Evolutionary conservation across 2,888 invertebrate species (phyloP), one percentile per base, ranked within the genome.

Genomic region (Ariolimax columbianus): DNA sequence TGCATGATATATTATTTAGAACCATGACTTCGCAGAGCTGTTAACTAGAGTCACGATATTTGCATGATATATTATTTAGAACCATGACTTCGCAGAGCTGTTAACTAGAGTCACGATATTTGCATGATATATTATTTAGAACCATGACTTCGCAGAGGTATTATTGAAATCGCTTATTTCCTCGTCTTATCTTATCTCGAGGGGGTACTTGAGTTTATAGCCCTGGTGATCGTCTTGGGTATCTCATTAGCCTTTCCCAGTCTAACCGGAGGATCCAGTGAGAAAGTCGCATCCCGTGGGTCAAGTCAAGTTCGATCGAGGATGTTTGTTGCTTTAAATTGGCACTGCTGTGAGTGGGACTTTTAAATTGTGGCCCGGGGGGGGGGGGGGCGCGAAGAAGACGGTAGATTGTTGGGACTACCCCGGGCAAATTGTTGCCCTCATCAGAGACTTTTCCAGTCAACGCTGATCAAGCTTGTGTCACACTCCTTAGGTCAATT

Each of bases 311-410:
- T 63, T 47, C 38, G 59, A 78, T 78, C 78, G 79, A 63, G 66
- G 17, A 81, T 72, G 51, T 80, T 80, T 80, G 80, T 81, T 72
- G 55, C 66, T 72, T 81, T 72, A 81, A 81, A 81, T 72, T 81
- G 72, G 1, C 36, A 47, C 72, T 9, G 23, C 55, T 19, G 81
- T 72, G 51, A 72, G 36, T 72, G 51, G 40, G n/a, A 30, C 81
- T 38, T 66, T 47, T 72, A 81, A 81, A 81, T 81, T 81, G 81
- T 81, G 11, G 81, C 81, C 72, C 23, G 38, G n/a, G 70, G 72
- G 38, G 23, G 2, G 23, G 38, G n/a, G 70, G 72, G 38, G 23
- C 0, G 23, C 68, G 47, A 30, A 40, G 11, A 77, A 75, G 33
- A 47, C 75, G 33, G 17, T 33, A 51, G 6, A 17, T 75, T 75